These are phyloP conservation scores for Cinara cedri DNA, from an alignment of 2,888 invertebrate genomes.

Conservation along the genomic window DNA sequence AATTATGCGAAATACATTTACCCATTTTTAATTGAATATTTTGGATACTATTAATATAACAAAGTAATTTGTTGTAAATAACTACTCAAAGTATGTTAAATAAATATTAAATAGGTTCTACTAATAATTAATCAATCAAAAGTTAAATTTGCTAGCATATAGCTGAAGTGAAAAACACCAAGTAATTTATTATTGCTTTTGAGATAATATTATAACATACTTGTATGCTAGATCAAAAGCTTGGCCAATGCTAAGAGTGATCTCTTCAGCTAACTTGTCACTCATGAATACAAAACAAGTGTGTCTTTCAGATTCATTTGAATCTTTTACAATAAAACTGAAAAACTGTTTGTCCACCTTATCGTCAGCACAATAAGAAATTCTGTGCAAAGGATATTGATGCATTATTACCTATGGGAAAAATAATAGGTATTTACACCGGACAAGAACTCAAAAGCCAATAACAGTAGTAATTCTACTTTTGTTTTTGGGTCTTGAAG, in stretches of 20 bases:
- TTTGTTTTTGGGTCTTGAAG: conserved; percentile 75
- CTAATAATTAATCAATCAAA: neutral
- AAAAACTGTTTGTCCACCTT: conserved; percentile 97
- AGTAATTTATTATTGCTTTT: conserved; percentile 25
- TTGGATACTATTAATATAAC: too few species aligned
- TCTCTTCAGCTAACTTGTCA: conserved; percentile 96
- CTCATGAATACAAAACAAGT: conserved; percentile 97
- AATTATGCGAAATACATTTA: too few species aligned
- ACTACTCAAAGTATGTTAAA: neutral
- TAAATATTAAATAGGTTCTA: conserved; percentile 1
- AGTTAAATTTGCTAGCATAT: conserved; percentile 18
- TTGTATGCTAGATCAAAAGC: conserved; percentile 97
- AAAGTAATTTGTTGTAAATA: too few species aligned
- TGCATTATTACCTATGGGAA: conserved; percentile 75
- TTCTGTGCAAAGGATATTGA: conserved; percentile 95
- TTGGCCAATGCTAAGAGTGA: conserved; percentile 96
- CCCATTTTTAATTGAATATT: too few species aligned
- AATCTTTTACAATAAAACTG: conserved; percentile 89
- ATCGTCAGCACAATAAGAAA: conserved; percentile 98
- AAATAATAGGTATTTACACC: conserved; percentile 51
- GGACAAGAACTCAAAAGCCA: conserved; percentile 14
- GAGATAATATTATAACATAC: conserved; percentile 62
- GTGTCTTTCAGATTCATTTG: conserved; percentile 76
- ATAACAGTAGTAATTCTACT: conserved; percentile 61
- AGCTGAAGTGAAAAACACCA: conserved; percentile 10